Percentiles rank a stretch among this genome's conserved stretches.
These are phyloP conservation scores for Pseudois nayaur DNA, from an alignment of 2,113 vertebrate genomes.

Conservation along the genomic window DNA sequence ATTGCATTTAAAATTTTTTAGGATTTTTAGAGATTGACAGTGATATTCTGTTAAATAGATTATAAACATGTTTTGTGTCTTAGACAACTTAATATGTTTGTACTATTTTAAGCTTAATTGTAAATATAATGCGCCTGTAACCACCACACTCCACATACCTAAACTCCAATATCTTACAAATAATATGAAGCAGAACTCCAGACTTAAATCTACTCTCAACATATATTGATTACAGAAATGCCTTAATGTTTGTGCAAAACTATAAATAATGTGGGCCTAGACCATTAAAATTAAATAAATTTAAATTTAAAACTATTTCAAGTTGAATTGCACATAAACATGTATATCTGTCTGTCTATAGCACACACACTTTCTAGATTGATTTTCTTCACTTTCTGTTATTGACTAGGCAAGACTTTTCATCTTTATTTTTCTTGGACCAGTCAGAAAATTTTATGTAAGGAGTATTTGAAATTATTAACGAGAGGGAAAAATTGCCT, in stretches of 20 bases:
- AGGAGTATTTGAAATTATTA: neutral
- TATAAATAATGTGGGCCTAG: neutral
- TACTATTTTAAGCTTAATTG: neutral
- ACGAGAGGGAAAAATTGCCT: neutral
- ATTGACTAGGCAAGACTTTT: neutral
- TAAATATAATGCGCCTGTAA: neutral
- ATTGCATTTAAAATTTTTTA: neutral
- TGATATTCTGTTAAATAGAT: neutral
- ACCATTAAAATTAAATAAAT: neutral
- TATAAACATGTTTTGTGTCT: neutral
- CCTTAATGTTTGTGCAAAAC: neutral
- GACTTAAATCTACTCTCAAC: neutral
- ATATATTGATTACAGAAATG: neutral
- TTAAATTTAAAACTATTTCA: neutral
- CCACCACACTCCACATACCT: neutral
- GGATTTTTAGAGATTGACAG: neutral
- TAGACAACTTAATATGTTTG: neutral
- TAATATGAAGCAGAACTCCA: neutral
- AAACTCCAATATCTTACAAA: neutral
- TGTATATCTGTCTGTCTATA: neutral
- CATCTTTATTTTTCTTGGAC: neutral
- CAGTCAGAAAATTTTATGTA: neutral
- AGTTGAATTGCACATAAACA: neutral
- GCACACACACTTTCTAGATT: neutral
- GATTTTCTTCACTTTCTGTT: neutral